These are phyloP conservation scores for Lasioglossum oenotherae DNA, from an alignment of 2,888 invertebrate genomes.

Conservation along the genomic window DNA sequence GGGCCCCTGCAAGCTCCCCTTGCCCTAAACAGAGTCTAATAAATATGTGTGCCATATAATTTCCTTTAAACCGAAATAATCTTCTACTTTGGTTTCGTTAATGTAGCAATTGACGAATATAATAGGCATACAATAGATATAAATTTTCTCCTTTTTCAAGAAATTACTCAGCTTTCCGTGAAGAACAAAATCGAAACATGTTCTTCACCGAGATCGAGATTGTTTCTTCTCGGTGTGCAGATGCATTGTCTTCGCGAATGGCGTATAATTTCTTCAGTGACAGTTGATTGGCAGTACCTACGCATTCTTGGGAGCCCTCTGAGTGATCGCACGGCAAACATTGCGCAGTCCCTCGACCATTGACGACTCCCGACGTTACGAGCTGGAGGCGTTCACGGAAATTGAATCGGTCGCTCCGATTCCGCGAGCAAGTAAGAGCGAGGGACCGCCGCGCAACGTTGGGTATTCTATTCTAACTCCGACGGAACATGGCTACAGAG, in stretches of 20 bases:
- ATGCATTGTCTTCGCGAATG: background rate
- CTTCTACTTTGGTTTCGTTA: no score
- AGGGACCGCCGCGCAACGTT: background rate
- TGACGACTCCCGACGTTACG: background rate
- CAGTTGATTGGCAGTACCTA: background rate
- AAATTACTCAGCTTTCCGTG: no score
- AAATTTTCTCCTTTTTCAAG: no score
- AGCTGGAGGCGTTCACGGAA: background rate
- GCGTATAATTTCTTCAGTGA: background rate
- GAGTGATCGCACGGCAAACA: background rate
- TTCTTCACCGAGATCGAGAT: background rate
- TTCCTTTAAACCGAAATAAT: no score
- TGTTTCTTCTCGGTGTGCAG: no score
- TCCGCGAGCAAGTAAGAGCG: background rate
- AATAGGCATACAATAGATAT: no score
- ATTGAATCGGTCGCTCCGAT: background rate
- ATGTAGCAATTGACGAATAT: no score
- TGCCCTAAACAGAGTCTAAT: no score
- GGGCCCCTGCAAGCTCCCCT: no score
- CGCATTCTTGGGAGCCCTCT: background rate
- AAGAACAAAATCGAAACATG: background rate
- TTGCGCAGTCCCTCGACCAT: background rate
- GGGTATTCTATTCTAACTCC: background rate
- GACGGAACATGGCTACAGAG: slow-evolving; percentile 11
- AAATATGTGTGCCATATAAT: no score